Evolutionary conservation across 2,888 invertebrate species (phyloP), one percentile per base, ranked within the genome.

Genomic region (Ennomos fuscantarius): DNA sequence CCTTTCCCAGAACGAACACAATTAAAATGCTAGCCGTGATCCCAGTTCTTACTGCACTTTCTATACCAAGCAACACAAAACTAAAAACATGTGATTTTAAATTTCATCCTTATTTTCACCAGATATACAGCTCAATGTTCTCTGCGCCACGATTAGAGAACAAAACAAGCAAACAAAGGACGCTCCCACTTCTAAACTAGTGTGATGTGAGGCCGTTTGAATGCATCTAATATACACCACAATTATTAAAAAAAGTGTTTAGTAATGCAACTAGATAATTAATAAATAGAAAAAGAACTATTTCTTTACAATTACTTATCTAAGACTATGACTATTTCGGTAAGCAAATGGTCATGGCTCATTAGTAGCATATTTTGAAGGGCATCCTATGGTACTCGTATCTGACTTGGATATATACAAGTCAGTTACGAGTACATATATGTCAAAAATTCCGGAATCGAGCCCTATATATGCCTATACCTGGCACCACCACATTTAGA

Each of bases 11-110:
- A 65, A 40, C 34, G 70, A 71, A 69, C 66, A 67, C 74, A 78
- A 84, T 85, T 85, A 84, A 76, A 82, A 86, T 86, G 78, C 82
- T 72, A 55, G 73, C 68, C 79, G 73, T 79, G 83, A 78, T 80
- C 75, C 74, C 69, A 60, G 74, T 70, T 69, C 72, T 74, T 76
- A 76, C 74, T 79, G 79, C 78, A 83, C 86, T 86, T 86, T 86
- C 86, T 85, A 84, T 70, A 66, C 42, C 67, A 63, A 79, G 84
- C 82, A 82, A 85, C 78, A 70, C 72, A 68, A 62, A 65, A 49
- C 51, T n/a, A 31, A 43, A 61, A 62, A 40, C 2, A 24, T 24
- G 24, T 24, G 5, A 54, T 65, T 66, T 62, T 58, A 62, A 63
- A 67, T 66, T 68, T 53, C 54, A 58, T 61, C 67, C 74, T 71